Percentiles rank a stretch among this genome's conserved stretches.
Evolutionary conservation across 1,140 invertebrate species (phyloP).

Genomic region (Drosophila rhopaloa): DNA sequence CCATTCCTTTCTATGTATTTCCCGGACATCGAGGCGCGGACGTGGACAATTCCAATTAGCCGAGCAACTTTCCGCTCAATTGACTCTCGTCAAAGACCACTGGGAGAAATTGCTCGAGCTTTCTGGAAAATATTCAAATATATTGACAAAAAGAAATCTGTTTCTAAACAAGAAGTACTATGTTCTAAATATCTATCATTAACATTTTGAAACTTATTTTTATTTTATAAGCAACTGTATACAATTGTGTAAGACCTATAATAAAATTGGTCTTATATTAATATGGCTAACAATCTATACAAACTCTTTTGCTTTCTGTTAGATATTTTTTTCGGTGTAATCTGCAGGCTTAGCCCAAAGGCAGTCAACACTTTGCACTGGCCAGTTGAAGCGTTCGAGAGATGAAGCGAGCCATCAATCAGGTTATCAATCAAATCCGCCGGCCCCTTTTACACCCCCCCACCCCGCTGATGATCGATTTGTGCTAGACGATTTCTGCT

Average conservation of each 20-base stretch:
- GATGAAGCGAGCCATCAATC: slow-evolving; percentile 59
- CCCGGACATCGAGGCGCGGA: slow-evolving; percentile 15
- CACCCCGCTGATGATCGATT: slow-evolving; percentile 47
- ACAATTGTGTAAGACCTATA: too few species aligned
- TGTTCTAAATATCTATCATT: too few species aligned
- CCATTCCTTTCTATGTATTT: not conserved
- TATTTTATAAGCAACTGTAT: too few species aligned
- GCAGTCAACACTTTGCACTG: slow-evolving; percentile 50
- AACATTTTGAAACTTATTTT: too few species aligned
- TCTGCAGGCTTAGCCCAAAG: slow-evolving; percentile 14
- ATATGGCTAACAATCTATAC: not conserved
- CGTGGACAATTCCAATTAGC: slow-evolving; percentile 35
- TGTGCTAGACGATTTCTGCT: slow-evolving; percentile 30
- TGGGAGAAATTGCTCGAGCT: slow-evolving; percentile 1
- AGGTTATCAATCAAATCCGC: slow-evolving; percentile 67
- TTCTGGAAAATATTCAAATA: too few species aligned
- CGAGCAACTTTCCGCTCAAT: slow-evolving; percentile 34
- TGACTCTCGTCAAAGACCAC: slow-evolving; percentile 15
- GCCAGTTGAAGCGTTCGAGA: slow-evolving; percentile 34
- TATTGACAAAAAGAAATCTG: too few species aligned
- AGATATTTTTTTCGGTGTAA: slow-evolving; percentile 1
- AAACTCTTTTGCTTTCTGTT: too few species aligned
- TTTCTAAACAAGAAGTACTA: too few species aligned
- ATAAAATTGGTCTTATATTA: too few species aligned
- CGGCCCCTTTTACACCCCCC: not conserved